Evolutionary conservation across 2,888 invertebrate species (phyloP), one percentile per base, ranked within the genome.

Genomic region (Notodonta dromedarius): DNA sequence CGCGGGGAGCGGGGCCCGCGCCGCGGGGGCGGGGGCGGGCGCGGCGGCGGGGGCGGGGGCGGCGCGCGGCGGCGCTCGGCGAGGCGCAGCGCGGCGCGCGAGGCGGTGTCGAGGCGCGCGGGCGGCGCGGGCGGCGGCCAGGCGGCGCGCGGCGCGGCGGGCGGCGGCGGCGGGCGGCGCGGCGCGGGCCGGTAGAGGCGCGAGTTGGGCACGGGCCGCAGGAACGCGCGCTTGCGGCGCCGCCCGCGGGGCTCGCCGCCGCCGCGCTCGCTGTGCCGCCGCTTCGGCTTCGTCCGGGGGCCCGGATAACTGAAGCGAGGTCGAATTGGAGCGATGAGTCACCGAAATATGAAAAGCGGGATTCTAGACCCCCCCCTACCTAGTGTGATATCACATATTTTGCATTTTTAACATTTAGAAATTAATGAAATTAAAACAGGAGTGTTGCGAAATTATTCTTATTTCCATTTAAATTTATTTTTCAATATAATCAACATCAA

Each of bases 161-260:
- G 74, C 56, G 82, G 80, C 35, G 78, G 78, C 24, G 74, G 71
- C 11, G 71, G 67, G 35, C 73, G 83, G 58, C 77, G 74, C 48
- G 85, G 84, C 50, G 75, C 82, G 14, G 89, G 87, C 67, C 83
- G 82, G 82, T 90, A 91, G 67, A 90, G 80, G 11, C 90, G 87
- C 66, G 88, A 69, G 82, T 90, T 90, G 61, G 90, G 89, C 67
- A 86, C 82, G 54, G 68, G 77, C 8, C 80, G 80, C 40, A 78
- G 77, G 63, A 76, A 82, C 61, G 74, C 71, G 63, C 77, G 83
- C 66, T 77, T 80, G 54, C 68, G 75, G 46, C 77, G 78, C 24
- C 74, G 72, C 24, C 66, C 69, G 39, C 76, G 77, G 13, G 61
- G 59, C 58, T 73, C 63, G 44, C 60, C 56, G 51, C 71, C 50